Conservation (phyloP, 1,140 invertebrate genomes). For the Hycleus phaleratus region DNA sequence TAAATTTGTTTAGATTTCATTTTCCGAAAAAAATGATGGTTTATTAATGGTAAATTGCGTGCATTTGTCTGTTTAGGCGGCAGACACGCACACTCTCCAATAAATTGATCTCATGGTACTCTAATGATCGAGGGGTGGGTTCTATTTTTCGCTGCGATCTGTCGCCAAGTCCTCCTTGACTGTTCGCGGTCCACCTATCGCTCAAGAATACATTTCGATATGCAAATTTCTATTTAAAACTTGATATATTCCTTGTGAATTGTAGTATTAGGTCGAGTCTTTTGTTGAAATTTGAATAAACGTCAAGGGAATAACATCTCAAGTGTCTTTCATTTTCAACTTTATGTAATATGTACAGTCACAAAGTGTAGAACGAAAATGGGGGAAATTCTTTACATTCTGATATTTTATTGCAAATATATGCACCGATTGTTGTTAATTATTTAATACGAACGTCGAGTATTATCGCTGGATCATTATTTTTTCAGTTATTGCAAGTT, state of each 20-base stretch:
- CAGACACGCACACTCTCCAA: not conserved
- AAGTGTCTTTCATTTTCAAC: constrained; percentile 14
- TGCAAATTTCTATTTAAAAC: constrained; percentile 22
- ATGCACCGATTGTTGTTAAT: too few relatives aligned
- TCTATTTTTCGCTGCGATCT: too few relatives aligned
- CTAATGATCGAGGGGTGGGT: not conserved
- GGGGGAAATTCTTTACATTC: too few relatives aligned
- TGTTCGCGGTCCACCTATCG: constrained; percentile 10
- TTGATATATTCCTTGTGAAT: constrained; percentile 20
- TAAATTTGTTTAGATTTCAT: too few relatives aligned
- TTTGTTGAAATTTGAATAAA: constrained; percentile 15
- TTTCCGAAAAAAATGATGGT: too few relatives aligned
- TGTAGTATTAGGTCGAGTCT: constrained; percentile 14
- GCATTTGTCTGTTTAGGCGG: not conserved
- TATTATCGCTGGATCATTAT: too few relatives aligned
- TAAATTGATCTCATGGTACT: not conserved
- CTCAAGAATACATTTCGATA: constrained; percentile 11
- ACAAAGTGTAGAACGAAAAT: too few relatives aligned
- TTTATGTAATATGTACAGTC: constrained; percentile 11
- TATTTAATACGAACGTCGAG: too few relatives aligned
- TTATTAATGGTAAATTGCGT: not conserved
- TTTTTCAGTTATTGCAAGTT: too few relatives aligned
- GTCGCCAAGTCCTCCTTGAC: not conserved
- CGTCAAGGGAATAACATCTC: constrained; percentile 13
- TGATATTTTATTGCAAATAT: too few relatives aligned